Percentiles rank a stretch among this genome's conserved stretches.
phyloP scores from a whole-genome alignment of 37 sponge, comb jelly and placozoan genomes.

The Mnemiopsis leidyi region DNA sequence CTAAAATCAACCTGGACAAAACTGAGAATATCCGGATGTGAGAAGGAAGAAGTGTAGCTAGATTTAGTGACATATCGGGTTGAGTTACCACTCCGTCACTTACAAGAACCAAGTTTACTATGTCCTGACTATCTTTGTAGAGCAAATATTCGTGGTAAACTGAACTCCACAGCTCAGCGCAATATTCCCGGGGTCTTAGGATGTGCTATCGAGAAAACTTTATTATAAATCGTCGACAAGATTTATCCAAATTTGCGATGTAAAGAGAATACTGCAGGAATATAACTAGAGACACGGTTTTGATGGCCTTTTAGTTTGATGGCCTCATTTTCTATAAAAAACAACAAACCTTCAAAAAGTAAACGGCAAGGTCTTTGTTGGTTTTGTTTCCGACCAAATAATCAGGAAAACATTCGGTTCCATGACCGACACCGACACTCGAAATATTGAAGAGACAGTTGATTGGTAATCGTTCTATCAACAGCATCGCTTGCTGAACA shows the following conservation, averaged over 20 bases:
- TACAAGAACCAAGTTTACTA: not conserved
- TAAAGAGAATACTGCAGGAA: not conserved
- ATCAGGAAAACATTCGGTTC: constrained; percentile 42
- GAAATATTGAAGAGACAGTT: not conserved
- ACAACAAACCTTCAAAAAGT: constrained; percentile 3
- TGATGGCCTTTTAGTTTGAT: not conserved
- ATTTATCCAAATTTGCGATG: too few relatives aligned
- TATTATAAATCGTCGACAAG: too few relatives aligned
- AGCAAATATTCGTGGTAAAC: not conserved
- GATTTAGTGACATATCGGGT: not conserved
- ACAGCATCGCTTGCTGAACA: not conserved
- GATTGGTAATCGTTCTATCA: not conserved
- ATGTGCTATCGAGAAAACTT: not conserved
- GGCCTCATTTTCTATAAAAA: not conserved
- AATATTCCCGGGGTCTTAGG: not conserved
- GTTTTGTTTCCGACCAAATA: not conserved
- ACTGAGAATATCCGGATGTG: constrained; percentile 10
- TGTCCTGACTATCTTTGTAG: not conserved
- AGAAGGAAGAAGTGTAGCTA: not conserved
- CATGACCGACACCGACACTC: not conserved
- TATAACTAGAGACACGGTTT: not conserved
- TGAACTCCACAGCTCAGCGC: not conserved
- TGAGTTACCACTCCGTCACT: constrained; percentile 56
- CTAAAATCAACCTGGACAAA: constrained; percentile 6
- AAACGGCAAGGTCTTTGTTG: not conserved